Percentiles rank a stretch among this genome's conserved stretches.
Conservation (phyloP, 2,797 vertebrate species). For the Fratercula arctica region DNA sequence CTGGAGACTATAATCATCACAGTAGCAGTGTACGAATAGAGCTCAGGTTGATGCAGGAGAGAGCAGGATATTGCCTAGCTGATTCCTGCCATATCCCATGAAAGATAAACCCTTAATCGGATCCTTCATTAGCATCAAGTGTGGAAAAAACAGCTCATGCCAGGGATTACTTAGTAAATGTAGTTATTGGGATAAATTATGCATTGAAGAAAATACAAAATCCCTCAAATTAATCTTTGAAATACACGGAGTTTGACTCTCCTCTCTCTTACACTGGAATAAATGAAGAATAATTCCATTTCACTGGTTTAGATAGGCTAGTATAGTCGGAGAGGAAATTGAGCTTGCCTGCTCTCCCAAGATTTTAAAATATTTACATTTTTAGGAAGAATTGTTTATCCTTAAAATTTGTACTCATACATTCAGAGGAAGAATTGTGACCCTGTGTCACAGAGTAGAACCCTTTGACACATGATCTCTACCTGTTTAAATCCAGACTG, state of each 20-base stretch:
- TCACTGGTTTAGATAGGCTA: neutral
- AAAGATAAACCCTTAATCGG: constrained; percentile 50
- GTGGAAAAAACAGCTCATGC: constrained; percentile 10
- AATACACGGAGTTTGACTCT: neutral
- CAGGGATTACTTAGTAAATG: constrained; percentile 40
- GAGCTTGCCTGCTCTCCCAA: neutral
- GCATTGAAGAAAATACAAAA: constrained; percentile 24
- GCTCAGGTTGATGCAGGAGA: neutral
- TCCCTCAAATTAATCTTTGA: constrained; percentile 50
- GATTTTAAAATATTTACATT: neutral
- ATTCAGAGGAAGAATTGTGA: neutral
- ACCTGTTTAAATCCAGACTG: neutral
- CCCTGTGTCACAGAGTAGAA: neutral
- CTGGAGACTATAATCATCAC: neutral
- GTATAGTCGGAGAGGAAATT: neutral
- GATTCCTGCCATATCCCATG: neutral
- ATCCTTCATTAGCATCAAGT: constrained; percentile 54
- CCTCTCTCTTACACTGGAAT: neutral
- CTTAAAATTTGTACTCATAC: neutral
- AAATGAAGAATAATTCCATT: constrained; percentile 24
- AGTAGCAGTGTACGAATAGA: neutral
- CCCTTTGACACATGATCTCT: neutral
- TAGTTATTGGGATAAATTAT: constrained; percentile 52
- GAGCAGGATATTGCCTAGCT: neutral
- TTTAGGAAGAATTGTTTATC: neutral